Percentiles rank a stretch among this genome's conserved stretches.
These are phyloP conservation scores for Leucophora obtusa DNA, from an alignment of 2,888 invertebrate species.

Conservation along the genomic window DNA sequence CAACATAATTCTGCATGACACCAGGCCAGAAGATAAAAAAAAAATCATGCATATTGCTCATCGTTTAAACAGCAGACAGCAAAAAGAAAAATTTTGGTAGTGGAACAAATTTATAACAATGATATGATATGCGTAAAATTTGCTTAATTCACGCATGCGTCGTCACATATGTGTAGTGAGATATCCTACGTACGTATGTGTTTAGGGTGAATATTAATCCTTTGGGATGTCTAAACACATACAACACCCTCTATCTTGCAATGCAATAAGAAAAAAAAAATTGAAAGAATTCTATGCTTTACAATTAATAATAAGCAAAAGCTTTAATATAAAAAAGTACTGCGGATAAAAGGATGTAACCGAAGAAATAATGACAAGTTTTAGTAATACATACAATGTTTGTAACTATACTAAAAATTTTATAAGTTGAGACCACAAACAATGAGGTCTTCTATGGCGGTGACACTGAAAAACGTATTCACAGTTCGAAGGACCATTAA, in stretches of 20 bases:
- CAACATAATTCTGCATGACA: slow-evolving; percentile 35
- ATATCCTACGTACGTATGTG: neutral
- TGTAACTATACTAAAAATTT: too few relatives aligned
- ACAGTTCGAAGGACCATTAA: too few relatives aligned
- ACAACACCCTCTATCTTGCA: slow-evolving; percentile 6
- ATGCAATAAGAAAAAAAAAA: neutral
- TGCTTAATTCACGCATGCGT: slow-evolving; percentile 75
- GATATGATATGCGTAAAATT: slow-evolving; percentile 77
- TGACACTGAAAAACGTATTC: too few relatives aligned
- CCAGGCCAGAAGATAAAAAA: neutral
- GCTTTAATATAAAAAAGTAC: slow-evolving; percentile 8
- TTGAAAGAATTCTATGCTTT: slow-evolving; percentile 29
- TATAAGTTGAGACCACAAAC: too few relatives aligned
- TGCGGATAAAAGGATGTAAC: slow-evolving; percentile 40
- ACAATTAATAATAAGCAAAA: slow-evolving; percentile 45
- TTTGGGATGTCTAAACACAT: slow-evolving; percentile 45
- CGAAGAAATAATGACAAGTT: neutral
- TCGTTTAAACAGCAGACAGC: slow-evolving; percentile 23
- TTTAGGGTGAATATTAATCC: slow-evolving; percentile 44
- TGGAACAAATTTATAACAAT: slow-evolving; percentile 73
- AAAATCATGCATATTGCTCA: neutral
- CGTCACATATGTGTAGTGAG: slow-evolving; percentile 59
- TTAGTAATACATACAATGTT: too few relatives aligned
- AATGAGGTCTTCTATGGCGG: too few relatives aligned
- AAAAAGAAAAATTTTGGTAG: slow-evolving; percentile 1